phyloP scores from a whole-genome alignment of 1,140 invertebrate genomes.

The Leptonema lineaticorne region DNA sequence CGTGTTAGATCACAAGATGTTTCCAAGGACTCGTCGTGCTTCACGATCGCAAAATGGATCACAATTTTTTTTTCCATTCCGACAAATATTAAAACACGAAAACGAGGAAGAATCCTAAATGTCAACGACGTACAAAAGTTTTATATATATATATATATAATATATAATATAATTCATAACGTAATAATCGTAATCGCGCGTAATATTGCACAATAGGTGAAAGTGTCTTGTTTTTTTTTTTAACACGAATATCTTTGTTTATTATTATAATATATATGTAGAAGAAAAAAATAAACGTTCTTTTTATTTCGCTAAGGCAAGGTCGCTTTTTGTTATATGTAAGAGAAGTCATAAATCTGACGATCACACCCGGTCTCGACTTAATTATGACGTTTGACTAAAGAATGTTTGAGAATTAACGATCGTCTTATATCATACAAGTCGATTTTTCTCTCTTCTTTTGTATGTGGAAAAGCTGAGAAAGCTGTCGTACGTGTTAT shows the following conservation, averaged over 20 bases:
- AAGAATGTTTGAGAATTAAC: not conserved
- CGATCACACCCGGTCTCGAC: slow-evolving; percentile 2
- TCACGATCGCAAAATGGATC: slow-evolving; percentile 8
- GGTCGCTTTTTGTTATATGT: slow-evolving; percentile 2
- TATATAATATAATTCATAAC: too few relatives aligned
- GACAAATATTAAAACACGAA: too few relatives aligned
- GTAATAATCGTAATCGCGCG: too few relatives aligned
- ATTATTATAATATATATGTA: not conserved
- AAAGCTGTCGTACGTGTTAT: too few relatives aligned
- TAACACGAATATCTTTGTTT: too few relatives aligned
- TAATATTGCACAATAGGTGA: not conserved
- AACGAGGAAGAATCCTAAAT: slow-evolving; percentile 2
- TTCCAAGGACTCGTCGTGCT: slow-evolving; percentile 1
- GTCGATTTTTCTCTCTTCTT: too few relatives aligned
- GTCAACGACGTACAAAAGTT: not conserved
- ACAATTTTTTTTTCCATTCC: too few relatives aligned
- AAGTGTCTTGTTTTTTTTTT: not conserved
- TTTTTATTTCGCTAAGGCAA: too few relatives aligned
- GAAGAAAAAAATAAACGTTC: too few relatives aligned
- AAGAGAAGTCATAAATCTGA: not conserved
- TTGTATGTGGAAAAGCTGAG: too few relatives aligned
- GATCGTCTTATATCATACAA: not conserved
- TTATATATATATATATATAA: too few relatives aligned
- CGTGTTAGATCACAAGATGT: not conserved
- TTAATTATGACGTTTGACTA: not conserved